Conservation (phyloP, 1,140 invertebrate species). For the Chrysomallon squamiferum region DNA sequence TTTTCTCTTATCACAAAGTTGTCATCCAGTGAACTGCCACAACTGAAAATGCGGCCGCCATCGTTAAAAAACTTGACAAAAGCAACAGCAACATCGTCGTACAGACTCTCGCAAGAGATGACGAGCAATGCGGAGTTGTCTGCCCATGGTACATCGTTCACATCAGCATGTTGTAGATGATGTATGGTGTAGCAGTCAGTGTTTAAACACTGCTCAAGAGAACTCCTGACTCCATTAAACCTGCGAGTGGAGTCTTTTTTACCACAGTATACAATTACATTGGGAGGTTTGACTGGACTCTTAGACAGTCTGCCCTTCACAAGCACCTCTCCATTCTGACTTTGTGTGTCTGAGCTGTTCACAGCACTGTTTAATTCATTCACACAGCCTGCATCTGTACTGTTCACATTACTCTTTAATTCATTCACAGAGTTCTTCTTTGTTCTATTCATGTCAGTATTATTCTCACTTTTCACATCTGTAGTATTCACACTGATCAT, state of each 20-base stretch:
- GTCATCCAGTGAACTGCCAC: constrained; percentile 77
- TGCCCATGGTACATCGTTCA: constrained; percentile 73
- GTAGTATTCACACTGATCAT: too few species aligned
- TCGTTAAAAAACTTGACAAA: constrained; percentile 76
- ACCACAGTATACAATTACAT: constrained; percentile 80
- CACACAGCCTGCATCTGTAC: constrained; percentile 26
- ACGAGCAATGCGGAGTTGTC: constrained; percentile 77
- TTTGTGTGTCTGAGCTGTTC: neutral
- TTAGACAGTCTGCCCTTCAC: neutral
- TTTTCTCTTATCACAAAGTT: constrained; percentile 75
- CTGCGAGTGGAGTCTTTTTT: constrained; percentile 72
- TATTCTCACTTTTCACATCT: too few species aligned
- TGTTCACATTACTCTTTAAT: constrained; percentile 3
- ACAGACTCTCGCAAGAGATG: constrained; percentile 75
- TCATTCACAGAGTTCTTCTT: constrained; percentile 23
- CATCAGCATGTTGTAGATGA: constrained; percentile 71
- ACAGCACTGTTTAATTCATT: constrained; percentile 24
- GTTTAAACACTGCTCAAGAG: constrained; percentile 74
- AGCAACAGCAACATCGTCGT: constrained; percentile 70
- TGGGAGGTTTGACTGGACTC: constrained; percentile 71
- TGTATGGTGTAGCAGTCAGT: constrained; percentile 80
- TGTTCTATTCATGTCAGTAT: constrained; percentile 8
- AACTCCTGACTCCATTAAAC: constrained; percentile 74
- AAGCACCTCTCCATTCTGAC: neutral
- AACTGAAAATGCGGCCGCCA: constrained; percentile 79